Evolutionary conservation across 1,140 invertebrate species (phyloP), one percentile per base, ranked within the genome.

Genomic region (Nebria ingens): DNA sequence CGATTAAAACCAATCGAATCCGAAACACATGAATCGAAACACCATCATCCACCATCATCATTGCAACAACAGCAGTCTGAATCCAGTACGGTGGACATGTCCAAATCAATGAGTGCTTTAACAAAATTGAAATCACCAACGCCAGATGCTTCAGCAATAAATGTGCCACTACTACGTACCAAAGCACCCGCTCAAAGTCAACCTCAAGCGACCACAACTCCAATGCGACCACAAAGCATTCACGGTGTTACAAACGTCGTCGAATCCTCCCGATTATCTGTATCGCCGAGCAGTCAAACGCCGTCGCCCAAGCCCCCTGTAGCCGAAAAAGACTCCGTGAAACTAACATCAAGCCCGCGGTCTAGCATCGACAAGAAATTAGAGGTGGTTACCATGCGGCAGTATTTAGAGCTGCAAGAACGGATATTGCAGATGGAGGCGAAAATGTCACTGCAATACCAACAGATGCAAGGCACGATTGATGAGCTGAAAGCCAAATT

Each of bases 351-450:
- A 12, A 23, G 40, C 19, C 23, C 25, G 21, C 21, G 40, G n/a
- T 19, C 15, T 19, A 12, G 3, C 25, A 4, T 45, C 6, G 40
- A 45, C 21, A 56, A 45, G 38, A 19, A 45, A 53, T 54, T 59
- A 13, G 42, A 54, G 45, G 13, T 61, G 11, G 25, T 50, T 22
- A 50, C 20, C n/a, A 4, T 23, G n/a, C 60, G 62, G 50, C 62
- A 68, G 21, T 67, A 60, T 64, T 76, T 56, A 0, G 69, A 75
- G 19, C 52, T 76, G 2, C 65, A 73, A 61, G 57, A 71, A 19
- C 62, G 74, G 66, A 75, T 83, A 63, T 71, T 74, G 52, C 80
- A 79, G 63, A 63, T 84, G 57, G 81, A 84, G 68, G 68, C 70
- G 40, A 64, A 77, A 51, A 70, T 82, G 60, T 74, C 79, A 64